Evolutionary conservation across 2,113 vertebrate genomes (phyloP).

Genomic region (Leucosticte australis): DNA sequence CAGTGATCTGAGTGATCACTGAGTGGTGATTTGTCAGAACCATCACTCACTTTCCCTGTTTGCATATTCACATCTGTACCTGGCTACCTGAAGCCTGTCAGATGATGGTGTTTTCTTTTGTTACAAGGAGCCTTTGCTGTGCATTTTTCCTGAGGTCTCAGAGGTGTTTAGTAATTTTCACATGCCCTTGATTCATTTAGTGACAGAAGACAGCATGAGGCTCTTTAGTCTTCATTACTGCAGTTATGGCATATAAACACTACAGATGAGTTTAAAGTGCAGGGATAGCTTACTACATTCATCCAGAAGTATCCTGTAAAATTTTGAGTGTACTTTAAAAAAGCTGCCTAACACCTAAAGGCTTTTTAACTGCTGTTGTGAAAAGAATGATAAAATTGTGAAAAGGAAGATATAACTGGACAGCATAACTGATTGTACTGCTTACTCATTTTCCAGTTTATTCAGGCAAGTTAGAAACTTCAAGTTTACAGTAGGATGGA

Average conservation of each 20-base stretch:
- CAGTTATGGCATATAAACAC: slow-evolving; percentile 41
- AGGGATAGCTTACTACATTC: slow-evolving; percentile 38
- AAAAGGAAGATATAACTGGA: slow-evolving; percentile 12
- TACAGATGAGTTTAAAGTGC: slow-evolving; percentile 40
- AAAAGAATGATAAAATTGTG: slow-evolving; percentile 57
- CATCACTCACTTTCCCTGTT: not conserved
- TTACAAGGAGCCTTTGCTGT: not conserved
- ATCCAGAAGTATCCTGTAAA: slow-evolving; percentile 64
- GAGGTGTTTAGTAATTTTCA: slow-evolving; percentile 32
- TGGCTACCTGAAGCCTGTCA: not conserved
- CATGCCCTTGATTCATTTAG: not conserved
- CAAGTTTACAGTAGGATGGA: not conserved
- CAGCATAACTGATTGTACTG: slow-evolving; percentile 9
- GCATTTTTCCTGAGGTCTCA: not conserved
- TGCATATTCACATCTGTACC: not conserved
- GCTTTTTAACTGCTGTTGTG: slow-evolving; percentile 57
- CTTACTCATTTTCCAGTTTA: slow-evolving; percentile 38
- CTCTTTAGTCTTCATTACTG: slow-evolving; percentile 40
- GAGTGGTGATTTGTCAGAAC: not conserved
- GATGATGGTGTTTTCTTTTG: not conserved
- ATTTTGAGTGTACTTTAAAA: slow-evolving; percentile 60
- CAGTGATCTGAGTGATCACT: not conserved
- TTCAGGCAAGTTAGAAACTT: not conserved
- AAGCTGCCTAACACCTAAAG: slow-evolving; percentile 43
- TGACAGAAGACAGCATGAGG: not conserved